phyloP scores from a whole-genome alignment of 1,140 invertebrate species.

The Kradibia gibbosae region DNA sequence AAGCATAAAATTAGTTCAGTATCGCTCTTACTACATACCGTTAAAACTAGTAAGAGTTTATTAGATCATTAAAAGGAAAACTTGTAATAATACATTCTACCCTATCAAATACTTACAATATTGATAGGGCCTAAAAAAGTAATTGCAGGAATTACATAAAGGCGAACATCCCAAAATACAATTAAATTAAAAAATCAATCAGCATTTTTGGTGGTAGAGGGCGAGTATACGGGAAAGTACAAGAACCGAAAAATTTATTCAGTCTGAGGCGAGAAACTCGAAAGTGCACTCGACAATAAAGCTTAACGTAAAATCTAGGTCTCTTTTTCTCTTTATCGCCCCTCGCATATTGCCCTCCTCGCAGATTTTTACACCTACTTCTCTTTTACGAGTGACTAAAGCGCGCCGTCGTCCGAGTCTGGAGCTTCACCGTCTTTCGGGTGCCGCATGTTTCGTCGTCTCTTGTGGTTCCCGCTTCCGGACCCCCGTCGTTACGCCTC shows the following conservation, averaged over 20 bases:
- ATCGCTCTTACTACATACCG: too few species aligned
- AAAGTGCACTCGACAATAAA: slow-evolving; percentile 28
- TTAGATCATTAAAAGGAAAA: too few species aligned
- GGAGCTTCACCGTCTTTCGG: slow-evolving; percentile 47
- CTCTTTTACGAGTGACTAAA: slow-evolving; percentile 66
- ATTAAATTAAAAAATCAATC: background rate
- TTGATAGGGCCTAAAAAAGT: too few species aligned
- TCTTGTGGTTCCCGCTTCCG: slow-evolving; percentile 39
- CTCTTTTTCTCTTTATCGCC: slow-evolving; percentile 22
- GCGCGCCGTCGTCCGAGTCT: slow-evolving; percentile 60
- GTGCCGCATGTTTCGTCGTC: slow-evolving; percentile 43
- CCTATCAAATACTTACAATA: too few species aligned
- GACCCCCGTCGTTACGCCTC: slow-evolving; percentile 34
- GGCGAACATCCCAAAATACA: background rate
- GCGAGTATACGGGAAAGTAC: background rate
- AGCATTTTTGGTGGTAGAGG: background rate
- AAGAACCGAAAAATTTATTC: too few species aligned
- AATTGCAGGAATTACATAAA: too few species aligned
- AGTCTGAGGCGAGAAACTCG: background rate
- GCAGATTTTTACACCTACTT: slow-evolving; percentile 68
- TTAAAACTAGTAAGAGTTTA: too few species aligned
- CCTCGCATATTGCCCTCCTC: slow-evolving; percentile 53
- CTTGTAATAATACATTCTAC: too few species aligned
- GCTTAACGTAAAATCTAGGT: slow-evolving; percentile 22
- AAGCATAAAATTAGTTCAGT: too few species aligned